Evolutionary conservation across 2,797 vertebrate species (phyloP), one percentile per base, ranked within the genome.

Genomic region (Urophycis tenuis): DNA sequence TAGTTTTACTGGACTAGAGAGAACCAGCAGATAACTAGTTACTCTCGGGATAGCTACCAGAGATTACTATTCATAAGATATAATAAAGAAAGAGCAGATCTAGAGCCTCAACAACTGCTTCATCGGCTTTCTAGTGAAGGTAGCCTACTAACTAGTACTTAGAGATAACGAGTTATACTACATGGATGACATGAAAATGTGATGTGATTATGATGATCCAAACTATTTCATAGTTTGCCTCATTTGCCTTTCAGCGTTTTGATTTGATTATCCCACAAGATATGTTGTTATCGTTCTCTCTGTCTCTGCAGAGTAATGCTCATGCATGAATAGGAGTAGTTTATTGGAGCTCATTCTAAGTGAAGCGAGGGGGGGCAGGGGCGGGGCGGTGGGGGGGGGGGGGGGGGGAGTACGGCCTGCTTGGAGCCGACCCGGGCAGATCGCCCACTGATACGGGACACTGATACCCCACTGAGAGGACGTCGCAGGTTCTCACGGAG

Each of bases 101-200:
- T 96, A 95, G 91, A 85, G 89, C 60, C 95, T 98, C 83, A 98
- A 98, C 80, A 93, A 97, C 88, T 96, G 95, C 81, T 98, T 98
- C 0, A 96, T 96, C 1, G 93, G 90, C 79, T 98, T 98, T 90
- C 98, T 99, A 0, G 95, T 98, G 84, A 99, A 98, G 95, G 96
- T 97, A 83, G 32, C n/a, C 4, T 69, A 31, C 19, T 53, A 60
- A 60, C 53, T 60, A 60, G 6, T 25, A 25, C 22, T 60, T n/a
- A 25, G 53, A n/a, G 53, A 11, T 64, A 64, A 11, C 25, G 29
- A n/a, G n/a, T 67, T 67, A 29, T 67, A 67, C 60, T 60, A 60
- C 17, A 49, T 49, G 45, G 45, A 49, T 49, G 45, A 49, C 17
- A 22, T 49, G 45, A 49, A 22, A 49, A 49, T 49, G 2, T 2